Percentiles rank a stretch among this genome's conserved stretches.
phyloP scores from a whole-genome alignment of 53 echinoderm and acorn worm species.

The Paelopatides confundens region DNA sequence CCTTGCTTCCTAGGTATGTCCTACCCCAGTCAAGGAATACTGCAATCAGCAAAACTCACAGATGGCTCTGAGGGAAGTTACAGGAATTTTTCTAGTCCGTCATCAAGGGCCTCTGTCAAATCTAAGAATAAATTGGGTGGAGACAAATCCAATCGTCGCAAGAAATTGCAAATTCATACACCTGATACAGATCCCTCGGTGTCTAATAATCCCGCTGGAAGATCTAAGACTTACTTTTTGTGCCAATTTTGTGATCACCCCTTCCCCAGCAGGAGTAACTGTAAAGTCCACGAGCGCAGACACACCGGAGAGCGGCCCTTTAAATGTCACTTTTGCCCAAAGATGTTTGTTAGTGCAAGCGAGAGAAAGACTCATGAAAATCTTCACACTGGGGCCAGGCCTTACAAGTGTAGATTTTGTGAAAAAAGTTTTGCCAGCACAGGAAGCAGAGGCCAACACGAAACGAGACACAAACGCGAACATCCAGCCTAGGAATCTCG shows the following conservation, averaged over 20 bases:
- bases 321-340: conserved; percentile 32
- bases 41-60: not conserved
- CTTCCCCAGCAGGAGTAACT: not conserved
- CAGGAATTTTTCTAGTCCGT: not conserved
- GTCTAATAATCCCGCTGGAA: not conserved
- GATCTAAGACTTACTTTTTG: not conserved
- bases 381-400: conserved; percentile 54
- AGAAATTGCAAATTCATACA: not conserved
- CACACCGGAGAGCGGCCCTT: conserved; percentile 66
- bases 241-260: not conserved
- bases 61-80: not conserved
- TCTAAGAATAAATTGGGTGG: not conserved
- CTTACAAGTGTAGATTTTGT: conserved; percentile 61
- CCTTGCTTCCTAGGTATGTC: not conserved
- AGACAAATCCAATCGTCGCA: not conserved
- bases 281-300: conserved; percentile 42
- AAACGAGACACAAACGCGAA: not conserved
- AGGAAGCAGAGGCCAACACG: not conserved
- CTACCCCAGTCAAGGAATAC: not conserved
- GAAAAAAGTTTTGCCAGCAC: conserved; percentile 46
- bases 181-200: not conserved
- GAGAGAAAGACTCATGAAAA: conserved; percentile 31
- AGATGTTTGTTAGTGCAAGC: conserved; percentile 26
- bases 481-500: not conserved
- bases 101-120: not conserved